Percentiles rank a stretch among this genome's conserved stretches.
phyloP scores from a whole-genome alignment of 1,140 invertebrate genomes.

The Tetramorium parvispinum region DNA sequence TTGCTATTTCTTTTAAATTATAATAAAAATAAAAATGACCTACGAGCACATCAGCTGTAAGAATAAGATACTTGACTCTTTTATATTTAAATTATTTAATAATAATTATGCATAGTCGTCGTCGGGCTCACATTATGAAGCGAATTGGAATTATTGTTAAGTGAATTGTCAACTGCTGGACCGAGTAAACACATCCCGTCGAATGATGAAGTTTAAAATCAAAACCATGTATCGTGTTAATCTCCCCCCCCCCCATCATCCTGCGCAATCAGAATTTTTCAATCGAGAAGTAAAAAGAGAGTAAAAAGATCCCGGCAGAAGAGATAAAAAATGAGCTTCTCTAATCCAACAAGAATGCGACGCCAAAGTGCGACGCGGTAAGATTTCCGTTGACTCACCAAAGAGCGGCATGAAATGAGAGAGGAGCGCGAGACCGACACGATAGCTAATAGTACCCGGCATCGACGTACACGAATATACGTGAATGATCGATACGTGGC shows the following conservation, averaged over 20 bases:
- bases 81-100: not conserved
- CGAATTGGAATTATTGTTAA: not conserved
- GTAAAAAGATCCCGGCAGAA: not conserved
- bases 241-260: not conserved
- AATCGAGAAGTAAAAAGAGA: no score
- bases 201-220: not conserved
- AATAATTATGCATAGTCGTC: not conserved
- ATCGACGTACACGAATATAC: slow-evolving; percentile 2
- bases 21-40: not conserved
- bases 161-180: not conserved
- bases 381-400: slow-evolving; percentile 12
- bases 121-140: not conserved
- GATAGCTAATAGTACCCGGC: slow-evolving; percentile 18
- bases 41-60: not conserved
- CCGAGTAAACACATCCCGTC: not conserved
- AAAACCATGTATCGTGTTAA: not conserved
- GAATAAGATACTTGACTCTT: not conserved
- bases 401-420: slow-evolving; percentile 24
- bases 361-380: not conserved
- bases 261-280: not conserved
- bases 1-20: not conserved
- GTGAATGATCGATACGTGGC: slow-evolving; percentile 47
- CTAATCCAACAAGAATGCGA: not conserved
- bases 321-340: not conserved
- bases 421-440: slow-evolving; percentile 10